Percentiles rank a stretch among this genome's conserved stretches.
phyloP scores from a whole-genome alignment of 2,113 vertebrate species.

The Amazona guildingii region DNA sequence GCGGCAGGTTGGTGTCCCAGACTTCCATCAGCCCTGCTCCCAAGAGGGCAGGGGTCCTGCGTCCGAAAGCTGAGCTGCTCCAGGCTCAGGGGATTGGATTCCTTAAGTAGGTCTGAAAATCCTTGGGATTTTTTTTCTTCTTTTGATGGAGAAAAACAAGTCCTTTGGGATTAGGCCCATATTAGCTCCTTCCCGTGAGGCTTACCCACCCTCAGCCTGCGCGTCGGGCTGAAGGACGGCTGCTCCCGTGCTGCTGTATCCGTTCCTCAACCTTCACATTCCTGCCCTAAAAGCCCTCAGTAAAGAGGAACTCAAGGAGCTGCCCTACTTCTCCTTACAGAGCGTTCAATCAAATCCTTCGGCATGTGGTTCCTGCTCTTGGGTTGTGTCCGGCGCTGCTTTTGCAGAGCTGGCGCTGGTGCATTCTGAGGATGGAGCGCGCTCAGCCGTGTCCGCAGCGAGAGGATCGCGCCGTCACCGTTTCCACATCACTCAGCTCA shows the following conservation, averaged over 20 bases:
- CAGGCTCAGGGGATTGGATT: not conserved
- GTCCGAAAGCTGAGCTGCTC: not conserved
- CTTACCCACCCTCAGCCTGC: not conserved
- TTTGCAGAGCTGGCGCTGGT: not conserved
- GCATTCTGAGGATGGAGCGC: not conserved
- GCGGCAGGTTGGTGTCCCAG: not conserved
- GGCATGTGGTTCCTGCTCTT: not conserved
- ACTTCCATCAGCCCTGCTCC: not conserved
- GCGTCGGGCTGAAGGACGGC: not conserved
- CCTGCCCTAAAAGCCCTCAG: not conserved
- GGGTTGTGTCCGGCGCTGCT: not conserved
- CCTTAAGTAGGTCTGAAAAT: not conserved
- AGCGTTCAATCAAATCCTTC: not conserved
- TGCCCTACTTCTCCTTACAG: not conserved
- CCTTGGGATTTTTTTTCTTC: not conserved
- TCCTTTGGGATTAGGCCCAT: rapidly evolving
- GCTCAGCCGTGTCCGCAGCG: not conserved
- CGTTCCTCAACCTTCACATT: not conserved
- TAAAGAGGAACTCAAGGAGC: rapidly evolving
- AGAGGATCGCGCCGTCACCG: not conserved
- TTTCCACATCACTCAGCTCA: not conserved
- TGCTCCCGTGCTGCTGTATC: not conserved
- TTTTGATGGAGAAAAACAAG: not conserved
- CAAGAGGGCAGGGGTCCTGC: not conserved
- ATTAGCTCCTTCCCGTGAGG: not conserved